Evolutionary conservation across 2,797 vertebrate species (phyloP).

Genomic region (Brachyrhaphis roseni): DNA sequence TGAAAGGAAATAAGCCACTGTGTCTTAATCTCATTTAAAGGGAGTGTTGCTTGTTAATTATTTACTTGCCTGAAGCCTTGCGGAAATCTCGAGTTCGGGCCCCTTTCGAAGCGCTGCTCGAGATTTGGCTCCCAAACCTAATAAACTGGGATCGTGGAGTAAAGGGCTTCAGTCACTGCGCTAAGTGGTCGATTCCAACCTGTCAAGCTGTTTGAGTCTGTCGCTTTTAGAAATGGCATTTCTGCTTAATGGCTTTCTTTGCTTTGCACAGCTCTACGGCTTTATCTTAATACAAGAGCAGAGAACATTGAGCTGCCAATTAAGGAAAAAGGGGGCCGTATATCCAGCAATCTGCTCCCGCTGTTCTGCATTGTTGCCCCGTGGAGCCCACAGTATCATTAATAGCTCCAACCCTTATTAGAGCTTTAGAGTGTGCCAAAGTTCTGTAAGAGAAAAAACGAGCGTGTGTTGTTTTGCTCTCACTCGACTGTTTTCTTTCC

Average conservation of each 20-base stretch:
- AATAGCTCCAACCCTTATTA: conserved; percentile 45
- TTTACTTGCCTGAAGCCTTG: conserved; percentile 68
- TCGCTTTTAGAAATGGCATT: conserved; percentile 46
- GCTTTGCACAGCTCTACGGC: conserved; percentile 25
- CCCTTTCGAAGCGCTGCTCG: conserved; percentile 40
- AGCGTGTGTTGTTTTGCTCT: conserved; percentile 14
- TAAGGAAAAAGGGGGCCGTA: conserved; percentile 48
- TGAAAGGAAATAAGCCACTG: conserved; percentile 73
- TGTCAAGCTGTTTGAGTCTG: conserved; percentile 47
- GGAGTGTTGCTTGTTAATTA: conserved; percentile 74
- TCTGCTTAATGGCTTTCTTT: conserved; percentile 56
- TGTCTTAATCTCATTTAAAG: conserved; percentile 78
- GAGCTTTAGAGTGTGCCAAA: conserved; percentile 34
- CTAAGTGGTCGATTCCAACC: conserved; percentile 56
- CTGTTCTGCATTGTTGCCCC: conserved; percentile 48
- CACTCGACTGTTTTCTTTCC: background rate
- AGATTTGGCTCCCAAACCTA: conserved; percentile 40
- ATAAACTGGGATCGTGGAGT: conserved; percentile 39
- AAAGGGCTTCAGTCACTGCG: conserved; percentile 48
- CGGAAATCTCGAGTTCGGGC: conserved; percentile 27
- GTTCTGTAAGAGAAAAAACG: conserved; percentile 8
- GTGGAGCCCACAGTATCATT: conserved; percentile 40
- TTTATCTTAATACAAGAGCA: conserved; percentile 60
- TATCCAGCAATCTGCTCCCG: conserved; percentile 40
- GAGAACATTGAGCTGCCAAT: conserved; percentile 57